Conservation (phyloP, 2,888 invertebrate species). For the Xanthia icteritia region DNA sequence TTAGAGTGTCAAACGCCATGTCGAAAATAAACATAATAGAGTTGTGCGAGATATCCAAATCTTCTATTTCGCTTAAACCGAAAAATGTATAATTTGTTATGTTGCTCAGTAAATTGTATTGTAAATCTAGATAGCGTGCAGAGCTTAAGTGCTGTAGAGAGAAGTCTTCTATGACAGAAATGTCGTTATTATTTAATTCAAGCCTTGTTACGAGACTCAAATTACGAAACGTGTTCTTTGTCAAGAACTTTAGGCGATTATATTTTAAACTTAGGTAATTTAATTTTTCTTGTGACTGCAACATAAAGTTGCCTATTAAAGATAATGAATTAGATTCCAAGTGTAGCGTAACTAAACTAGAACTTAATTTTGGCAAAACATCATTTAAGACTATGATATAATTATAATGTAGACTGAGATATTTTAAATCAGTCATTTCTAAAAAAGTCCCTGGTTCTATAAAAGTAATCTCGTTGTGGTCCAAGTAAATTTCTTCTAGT, state of each 20-base stretch:
- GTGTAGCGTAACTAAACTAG: slow-evolving; percentile 94
- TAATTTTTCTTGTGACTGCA: slow-evolving; percentile 94
- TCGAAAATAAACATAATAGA: slow-evolving; percentile 92
- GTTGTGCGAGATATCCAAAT: slow-evolving; percentile 94
- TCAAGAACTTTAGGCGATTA: slow-evolving; percentile 93
- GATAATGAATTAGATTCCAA: slow-evolving; percentile 94
- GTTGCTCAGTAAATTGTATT: slow-evolving; percentile 93
- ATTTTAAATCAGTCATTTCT: slow-evolving; percentile 93
- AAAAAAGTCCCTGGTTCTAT: slow-evolving; percentile 95
- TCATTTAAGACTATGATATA: slow-evolving; percentile 94
- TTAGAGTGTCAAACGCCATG: slow-evolving; percentile 94
- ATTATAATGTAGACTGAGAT: slow-evolving; percentile 96
- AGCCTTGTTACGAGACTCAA: slow-evolving; percentile 93
- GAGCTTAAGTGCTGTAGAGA: slow-evolving; percentile 94
- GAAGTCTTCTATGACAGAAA: slow-evolving; percentile 94
- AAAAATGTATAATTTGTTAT: slow-evolving; percentile 94
- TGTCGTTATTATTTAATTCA: slow-evolving; percentile 94
- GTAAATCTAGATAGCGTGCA: slow-evolving; percentile 94
- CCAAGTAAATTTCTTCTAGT: slow-evolving; percentile 95
- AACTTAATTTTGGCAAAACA: slow-evolving; percentile 93
- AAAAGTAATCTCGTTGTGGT: slow-evolving; percentile 95
- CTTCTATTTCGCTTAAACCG: slow-evolving; percentile 94
- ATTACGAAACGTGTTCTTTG: slow-evolving; percentile 93
- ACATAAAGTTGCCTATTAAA: slow-evolving; percentile 93
- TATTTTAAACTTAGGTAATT: slow-evolving; percentile 95